phyloP scores from a whole-genome alignment of 2,888 invertebrate genomes.

The Eupelmus urozonus region DNA sequence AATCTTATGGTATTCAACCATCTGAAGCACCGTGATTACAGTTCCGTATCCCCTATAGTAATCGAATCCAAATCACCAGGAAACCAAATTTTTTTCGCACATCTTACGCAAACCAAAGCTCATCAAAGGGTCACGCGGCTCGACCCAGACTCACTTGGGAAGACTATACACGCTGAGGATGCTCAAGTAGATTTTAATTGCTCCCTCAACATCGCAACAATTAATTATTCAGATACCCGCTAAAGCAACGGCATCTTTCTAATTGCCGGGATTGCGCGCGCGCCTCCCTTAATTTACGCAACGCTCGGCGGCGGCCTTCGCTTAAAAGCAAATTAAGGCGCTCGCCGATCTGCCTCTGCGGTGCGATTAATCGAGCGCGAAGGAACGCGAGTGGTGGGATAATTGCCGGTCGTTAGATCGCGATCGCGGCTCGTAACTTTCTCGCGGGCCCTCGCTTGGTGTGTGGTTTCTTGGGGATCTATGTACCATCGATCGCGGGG shows the following conservation, averaged over 20 bases:
- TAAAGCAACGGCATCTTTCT: constrained; percentile 22
- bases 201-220: neutral
- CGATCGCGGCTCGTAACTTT: neutral
- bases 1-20: too few relatives aligned
- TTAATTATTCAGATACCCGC: constrained; percentile 39
- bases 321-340: constrained; percentile 25
- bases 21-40: too few relatives aligned
- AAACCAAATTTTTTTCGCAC: too few relatives aligned
- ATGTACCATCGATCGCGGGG: constrained; percentile 28
- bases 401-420: constrained; percentile 27
- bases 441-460: too few relatives aligned
- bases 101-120: too few relatives aligned
- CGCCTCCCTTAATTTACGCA: constrained; percentile 35
- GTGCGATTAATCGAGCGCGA: constrained; percentile 19
- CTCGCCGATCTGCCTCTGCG: neutral
- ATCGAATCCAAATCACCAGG: too few relatives aligned
- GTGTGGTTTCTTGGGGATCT: neutral
- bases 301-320: neutral
- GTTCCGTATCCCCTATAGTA: too few relatives aligned
- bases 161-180: too few relatives aligned
- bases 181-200: constrained; percentile 4
- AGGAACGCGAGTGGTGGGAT: constrained; percentile 5
- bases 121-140: too few relatives aligned
- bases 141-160: too few relatives aligned
- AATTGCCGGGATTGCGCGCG: constrained; percentile 12